A percentile compares a stretch with the other conserved stretches of the same genome.
Evolutionary conservation across 2,888 invertebrate species (phyloP).

Genomic region (Trisateles emortualis): DNA sequence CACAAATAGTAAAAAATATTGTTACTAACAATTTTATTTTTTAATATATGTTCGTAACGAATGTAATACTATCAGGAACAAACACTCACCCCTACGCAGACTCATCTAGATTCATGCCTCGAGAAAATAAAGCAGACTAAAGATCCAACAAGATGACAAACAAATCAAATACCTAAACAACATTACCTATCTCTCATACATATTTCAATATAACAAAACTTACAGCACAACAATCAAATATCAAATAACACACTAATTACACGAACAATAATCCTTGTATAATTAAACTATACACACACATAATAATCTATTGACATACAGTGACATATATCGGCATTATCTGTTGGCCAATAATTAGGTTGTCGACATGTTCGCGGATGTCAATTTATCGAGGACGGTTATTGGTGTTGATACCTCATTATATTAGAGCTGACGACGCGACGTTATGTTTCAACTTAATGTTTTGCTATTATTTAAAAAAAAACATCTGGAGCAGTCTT

Average conservation of each 20-base stretch:
- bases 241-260: constrained; percentile 61
- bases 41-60: no score
- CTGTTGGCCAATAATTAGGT: constrained; percentile 58
- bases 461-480: no score
- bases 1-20: no score
- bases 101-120: no score
- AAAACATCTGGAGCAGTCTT: no score
- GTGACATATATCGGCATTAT: constrained; percentile 54
- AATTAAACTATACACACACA: constrained; percentile 65
- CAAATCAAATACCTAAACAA: neutral
- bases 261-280: constrained; percentile 68
- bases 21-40: no score
- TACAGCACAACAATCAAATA: constrained; percentile 24
- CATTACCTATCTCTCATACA: no score
- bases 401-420: constrained; percentile 45
- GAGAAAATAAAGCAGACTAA: no score
- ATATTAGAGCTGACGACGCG: neutral
- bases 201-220: constrained; percentile 3
- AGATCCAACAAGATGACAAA: no score
- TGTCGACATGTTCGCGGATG: constrained; percentile 48
- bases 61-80: no score
- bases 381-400: constrained; percentile 58
- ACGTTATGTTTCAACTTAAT: no score
- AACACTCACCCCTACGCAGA: no score
- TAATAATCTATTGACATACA: constrained; percentile 41